Evolutionary conservation across 2,797 vertebrate species (phyloP).

Genomic region (Hydrophis major): DNA sequence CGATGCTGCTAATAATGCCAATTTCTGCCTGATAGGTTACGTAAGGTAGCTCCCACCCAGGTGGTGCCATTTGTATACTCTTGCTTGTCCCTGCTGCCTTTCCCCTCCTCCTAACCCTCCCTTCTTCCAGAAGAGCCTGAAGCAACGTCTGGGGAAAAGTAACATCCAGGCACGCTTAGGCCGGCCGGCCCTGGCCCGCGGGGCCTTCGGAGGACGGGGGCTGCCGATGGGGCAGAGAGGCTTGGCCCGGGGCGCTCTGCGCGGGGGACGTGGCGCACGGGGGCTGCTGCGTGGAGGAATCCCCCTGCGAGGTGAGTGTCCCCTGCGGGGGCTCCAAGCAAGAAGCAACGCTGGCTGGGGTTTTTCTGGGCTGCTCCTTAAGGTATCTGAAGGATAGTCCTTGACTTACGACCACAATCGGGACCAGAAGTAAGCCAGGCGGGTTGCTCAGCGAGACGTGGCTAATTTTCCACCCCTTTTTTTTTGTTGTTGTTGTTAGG

Average conservation of each 20-base stretch:
- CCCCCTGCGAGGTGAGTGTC: constrained; percentile 83
- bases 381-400: neutral
- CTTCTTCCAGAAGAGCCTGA: constrained; percentile 87
- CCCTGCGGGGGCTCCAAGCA: accelerated
- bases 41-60: neutral
- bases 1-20: too few relatives aligned
- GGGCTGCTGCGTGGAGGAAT: constrained; percentile 83
- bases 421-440: too few relatives aligned
- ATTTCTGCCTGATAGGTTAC: neutral
- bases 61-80: neutral
- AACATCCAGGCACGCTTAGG: constrained; percentile 97
- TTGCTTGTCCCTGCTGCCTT: constrained; percentile 4
- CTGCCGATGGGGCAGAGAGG: constrained; percentile 82
- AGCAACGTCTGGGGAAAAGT: constrained; percentile 94
- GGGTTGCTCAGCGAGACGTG: too few relatives aligned
- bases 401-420: neutral
- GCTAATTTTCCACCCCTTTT: neutral
- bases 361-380: neutral
- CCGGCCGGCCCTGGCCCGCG: constrained; percentile 82
- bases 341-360: accelerated
- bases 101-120: constrained; percentile 49
- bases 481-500: too few relatives aligned
- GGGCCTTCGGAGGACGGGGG: constrained; percentile 78
- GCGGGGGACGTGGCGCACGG: constrained; percentile 81
- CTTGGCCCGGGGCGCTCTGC: constrained; percentile 80